phyloP scores from a whole-genome alignment of 2,797 vertebrate genomes.

The Scarus forsteni region DNA sequence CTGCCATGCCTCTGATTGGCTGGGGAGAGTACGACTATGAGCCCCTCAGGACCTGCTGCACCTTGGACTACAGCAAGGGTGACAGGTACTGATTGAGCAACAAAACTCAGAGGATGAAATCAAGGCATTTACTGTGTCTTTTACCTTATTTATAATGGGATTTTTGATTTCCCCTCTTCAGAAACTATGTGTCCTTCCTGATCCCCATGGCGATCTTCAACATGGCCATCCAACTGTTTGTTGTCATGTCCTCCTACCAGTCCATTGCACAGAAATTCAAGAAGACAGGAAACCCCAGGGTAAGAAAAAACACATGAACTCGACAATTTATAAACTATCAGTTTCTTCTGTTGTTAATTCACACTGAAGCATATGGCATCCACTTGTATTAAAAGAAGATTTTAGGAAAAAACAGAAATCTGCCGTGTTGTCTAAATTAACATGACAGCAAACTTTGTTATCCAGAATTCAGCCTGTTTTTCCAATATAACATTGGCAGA shows the following conservation, averaged over 20 bases:
- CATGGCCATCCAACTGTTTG: conserved; percentile 91
- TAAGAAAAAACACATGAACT: conserved; percentile 61
- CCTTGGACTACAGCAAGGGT: conserved; percentile 92
- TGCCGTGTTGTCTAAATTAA: too few species aligned
- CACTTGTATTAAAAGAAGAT: too few species aligned
- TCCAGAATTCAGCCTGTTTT: too few species aligned
- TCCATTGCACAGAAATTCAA: conserved; percentile 92
- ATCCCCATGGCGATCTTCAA: conserved; percentile 92
- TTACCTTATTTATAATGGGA: not conserved
- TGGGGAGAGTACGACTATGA: conserved; percentile 97
- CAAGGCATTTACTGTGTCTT: too few species aligned
- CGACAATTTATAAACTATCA: not conserved
- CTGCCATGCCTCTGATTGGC: conserved; percentile 93
- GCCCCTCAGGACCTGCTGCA: conserved; percentile 95
- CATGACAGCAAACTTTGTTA: too few species aligned
- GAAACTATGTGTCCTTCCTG: conserved; percentile 93
- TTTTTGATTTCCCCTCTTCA: conserved; percentile 60
- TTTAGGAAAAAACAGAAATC: too few species aligned
- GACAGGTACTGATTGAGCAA: conserved; percentile 85
- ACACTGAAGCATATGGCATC: too few species aligned
- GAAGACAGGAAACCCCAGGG: conserved; percentile 90
- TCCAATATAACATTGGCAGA: too few species aligned
- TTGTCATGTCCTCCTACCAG: conserved; percentile 91
- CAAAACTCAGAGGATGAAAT: too few species aligned
- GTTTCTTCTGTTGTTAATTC: not conserved